Conservation (phyloP, 2,888 invertebrate species). For the Sinelater perroti region DNA sequence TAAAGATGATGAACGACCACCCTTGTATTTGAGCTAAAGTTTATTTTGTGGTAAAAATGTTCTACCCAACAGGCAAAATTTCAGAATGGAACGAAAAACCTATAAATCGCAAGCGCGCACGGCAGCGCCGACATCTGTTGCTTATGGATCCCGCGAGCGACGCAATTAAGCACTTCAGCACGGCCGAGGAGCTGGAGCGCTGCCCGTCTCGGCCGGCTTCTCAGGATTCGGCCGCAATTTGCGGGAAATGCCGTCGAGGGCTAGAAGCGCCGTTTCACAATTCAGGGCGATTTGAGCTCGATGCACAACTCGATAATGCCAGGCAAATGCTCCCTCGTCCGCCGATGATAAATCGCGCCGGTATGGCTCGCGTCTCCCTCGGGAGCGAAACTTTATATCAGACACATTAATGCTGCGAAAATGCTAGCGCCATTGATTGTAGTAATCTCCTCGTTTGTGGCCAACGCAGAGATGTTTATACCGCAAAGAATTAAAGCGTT, state of each 20-base stretch:
- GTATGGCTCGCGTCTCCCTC: constrained; percentile 20
- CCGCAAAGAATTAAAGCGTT: constrained; percentile 16
- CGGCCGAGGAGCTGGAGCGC: neutral
- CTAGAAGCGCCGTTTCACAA: constrained; percentile 3
- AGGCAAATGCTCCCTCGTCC: constrained; percentile 8
- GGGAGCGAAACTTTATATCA: constrained; percentile 24
- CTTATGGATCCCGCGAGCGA: no score
- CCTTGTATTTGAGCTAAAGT: no score
- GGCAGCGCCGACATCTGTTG: constrained; percentile 4
- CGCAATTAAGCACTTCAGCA: constrained; percentile 1
- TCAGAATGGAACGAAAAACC: no score
- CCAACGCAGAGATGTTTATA: constrained; percentile 11
- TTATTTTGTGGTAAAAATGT: no score
- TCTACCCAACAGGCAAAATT: no score
- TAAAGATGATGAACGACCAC: no score
- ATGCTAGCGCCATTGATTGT: constrained; percentile 16
- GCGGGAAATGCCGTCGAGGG: neutral
- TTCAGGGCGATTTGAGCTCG: constrained; percentile 5
- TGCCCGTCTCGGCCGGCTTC: constrained; percentile 2
- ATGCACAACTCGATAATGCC: constrained; percentile 12
- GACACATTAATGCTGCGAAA: constrained; percentile 20
- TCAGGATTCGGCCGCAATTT: neutral
- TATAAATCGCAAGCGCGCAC: no score
- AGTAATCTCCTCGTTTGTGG: constrained; percentile 22
- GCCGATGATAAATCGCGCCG: neutral